A percentile compares a stretch with the other conserved stretches of the same genome.
Evolutionary conservation across 2,888 invertebrate species (phyloP).

Genomic region (Drosophila putrida): DNA sequence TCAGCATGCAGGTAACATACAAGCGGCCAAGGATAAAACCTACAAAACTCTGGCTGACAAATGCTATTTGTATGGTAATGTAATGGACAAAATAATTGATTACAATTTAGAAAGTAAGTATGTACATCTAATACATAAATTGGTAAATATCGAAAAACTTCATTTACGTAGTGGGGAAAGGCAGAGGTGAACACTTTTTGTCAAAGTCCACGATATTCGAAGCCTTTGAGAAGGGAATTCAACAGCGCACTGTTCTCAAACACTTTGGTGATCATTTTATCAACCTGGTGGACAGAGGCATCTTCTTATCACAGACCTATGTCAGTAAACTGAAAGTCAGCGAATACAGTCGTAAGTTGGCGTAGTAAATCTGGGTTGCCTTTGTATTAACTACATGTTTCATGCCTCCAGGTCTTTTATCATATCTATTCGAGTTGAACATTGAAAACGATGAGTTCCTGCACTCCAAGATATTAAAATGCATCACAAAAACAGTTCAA

Average conservation of each 20-base stretch:
- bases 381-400: background rate
- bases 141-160: background rate
- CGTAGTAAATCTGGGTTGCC: background rate
- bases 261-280: conserved; percentile 78
- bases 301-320: conserved; percentile 73
- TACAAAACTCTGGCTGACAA: conserved; percentile 75
- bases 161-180: conserved; percentile 42
- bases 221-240: conserved; percentile 77
- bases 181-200: conserved; percentile 62
- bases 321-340: conserved; percentile 73
- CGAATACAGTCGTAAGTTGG: conserved; percentile 80
- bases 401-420: conserved; percentile 69
- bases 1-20: conserved; percentile 75
- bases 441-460: conserved; percentile 61
- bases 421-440: conserved; percentile 79
- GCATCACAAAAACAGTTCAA: conserved; percentile 78
- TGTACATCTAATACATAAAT: too few species aligned
- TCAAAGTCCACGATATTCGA: conserved; percentile 65
- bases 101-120: conserved; percentile 80
- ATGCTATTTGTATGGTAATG: conserved; percentile 74
- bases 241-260: conserved; percentile 61
- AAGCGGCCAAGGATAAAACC: conserved; percentile 68
- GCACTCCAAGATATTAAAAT: conserved; percentile 68
- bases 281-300: conserved; percentile 77
- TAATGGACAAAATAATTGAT: conserved; percentile 79